phyloP scores from a whole-genome alignment of 2,797 vertebrate genomes.

The Syndactyla subalaris region DNA sequence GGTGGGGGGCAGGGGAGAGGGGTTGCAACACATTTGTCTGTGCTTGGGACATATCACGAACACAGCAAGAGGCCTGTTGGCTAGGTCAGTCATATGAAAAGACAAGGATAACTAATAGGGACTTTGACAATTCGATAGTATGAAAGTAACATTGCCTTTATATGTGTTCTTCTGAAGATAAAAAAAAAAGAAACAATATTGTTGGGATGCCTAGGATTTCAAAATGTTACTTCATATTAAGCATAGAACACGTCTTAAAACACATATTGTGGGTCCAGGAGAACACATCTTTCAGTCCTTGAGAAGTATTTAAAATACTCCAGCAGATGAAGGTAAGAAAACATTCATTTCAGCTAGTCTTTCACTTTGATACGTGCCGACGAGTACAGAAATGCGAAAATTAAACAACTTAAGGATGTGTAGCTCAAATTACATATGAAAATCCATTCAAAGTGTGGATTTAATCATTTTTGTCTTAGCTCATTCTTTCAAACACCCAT shows the following conservation, averaged over 20 bases:
- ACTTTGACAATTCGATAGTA: constrained; percentile 44
- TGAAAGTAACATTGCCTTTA: constrained; percentile 32
- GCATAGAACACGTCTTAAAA: constrained; percentile 27
- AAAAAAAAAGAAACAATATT: constrained; percentile 17
- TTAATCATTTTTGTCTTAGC: constrained; percentile 67
- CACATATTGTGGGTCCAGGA: not conserved
- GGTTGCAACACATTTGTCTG: not conserved
- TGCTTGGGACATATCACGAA: not conserved
- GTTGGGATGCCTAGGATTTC: constrained; percentile 33
- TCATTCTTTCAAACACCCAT: constrained; percentile 60
- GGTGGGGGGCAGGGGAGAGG: rapidly evolving
- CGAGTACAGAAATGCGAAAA: constrained; percentile 55
- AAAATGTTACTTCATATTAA: constrained; percentile 41
- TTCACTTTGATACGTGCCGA: constrained; percentile 14
- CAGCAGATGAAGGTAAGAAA: constrained; percentile 51
- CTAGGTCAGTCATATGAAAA: constrained; percentile 29
- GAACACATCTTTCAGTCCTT: not conserved
- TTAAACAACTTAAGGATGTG: constrained; percentile 60
- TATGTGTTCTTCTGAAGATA: constrained; percentile 11
- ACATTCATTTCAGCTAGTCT: constrained; percentile 29
- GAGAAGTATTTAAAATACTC: constrained; percentile 7
- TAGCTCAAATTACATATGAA: constrained; percentile 55
- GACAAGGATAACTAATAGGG: not conserved
- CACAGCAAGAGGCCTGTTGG: not conserved
- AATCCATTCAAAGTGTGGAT: constrained; percentile 56